Percentiles rank a stretch among this genome's conserved stretches.
Evolutionary conservation across 2,113 vertebrate species (phyloP).

Genomic region (Mystacornis crossleyi): DNA sequence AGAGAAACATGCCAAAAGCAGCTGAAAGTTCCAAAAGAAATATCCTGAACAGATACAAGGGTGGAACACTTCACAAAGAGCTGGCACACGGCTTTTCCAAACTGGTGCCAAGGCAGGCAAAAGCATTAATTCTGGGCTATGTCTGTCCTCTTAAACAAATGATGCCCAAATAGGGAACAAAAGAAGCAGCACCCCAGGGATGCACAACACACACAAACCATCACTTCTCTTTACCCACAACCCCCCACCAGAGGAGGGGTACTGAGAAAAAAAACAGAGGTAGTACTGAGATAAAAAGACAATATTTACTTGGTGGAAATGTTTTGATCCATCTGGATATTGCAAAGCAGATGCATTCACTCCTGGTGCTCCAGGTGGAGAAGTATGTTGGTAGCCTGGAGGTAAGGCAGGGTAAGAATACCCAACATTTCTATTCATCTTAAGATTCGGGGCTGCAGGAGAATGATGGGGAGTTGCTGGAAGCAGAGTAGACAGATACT

Average conservation of each 20-base stretch:
- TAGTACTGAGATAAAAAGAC: not conserved
- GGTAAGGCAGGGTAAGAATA: conserved; percentile 89
- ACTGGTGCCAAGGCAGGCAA: not conserved
- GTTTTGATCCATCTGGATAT: conserved; percentile 80
- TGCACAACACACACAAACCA: not conserved
- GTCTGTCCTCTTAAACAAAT: not conserved
- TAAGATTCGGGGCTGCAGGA: conserved; percentile 72
- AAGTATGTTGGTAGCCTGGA: conserved; percentile 87
- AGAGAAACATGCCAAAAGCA: not conserved
- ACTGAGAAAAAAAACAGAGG: not conserved
- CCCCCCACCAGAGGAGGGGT: not conserved
- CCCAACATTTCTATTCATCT: conserved; percentile 79
- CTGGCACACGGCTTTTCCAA: not conserved
- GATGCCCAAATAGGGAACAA: not conserved
- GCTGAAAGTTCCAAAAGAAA: not conserved
- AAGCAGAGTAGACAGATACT: conserved; percentile 47
- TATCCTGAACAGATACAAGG: not conserved
- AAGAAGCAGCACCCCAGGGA: not conserved
- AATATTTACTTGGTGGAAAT: conserved; percentile 85
- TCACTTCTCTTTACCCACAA: not conserved
- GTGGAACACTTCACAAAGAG: not conserved
- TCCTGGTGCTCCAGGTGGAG: conserved; percentile 64
- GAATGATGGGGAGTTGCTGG: conserved; percentile 73
- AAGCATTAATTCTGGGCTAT: not conserved
- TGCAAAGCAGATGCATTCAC: conserved; percentile 79